phyloP scores from a whole-genome alignment of 1,140 invertebrate genomes.

The Rhynchophorus ferrugineus region DNA sequence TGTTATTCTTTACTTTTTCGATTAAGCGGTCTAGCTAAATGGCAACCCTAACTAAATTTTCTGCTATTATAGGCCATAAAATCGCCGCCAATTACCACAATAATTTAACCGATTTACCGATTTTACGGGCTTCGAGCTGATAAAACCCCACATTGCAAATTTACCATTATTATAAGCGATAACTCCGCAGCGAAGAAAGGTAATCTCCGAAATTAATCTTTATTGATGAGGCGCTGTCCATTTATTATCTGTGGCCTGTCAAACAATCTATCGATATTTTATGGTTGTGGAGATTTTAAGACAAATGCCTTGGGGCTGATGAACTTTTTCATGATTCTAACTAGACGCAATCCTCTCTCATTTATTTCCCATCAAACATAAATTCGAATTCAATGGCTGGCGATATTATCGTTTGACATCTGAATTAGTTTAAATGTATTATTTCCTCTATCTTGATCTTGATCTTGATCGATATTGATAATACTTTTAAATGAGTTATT shows the following conservation, averaged over 20 bases:
- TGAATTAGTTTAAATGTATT: no score
- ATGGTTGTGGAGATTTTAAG: not conserved
- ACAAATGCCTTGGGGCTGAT: not conserved
- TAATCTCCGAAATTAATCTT: constrained; percentile 22
- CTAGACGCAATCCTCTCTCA: not conserved
- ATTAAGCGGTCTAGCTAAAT: not conserved
- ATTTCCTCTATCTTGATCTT: no score
- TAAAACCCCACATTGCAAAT: constrained; percentile 20
- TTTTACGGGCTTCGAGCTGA: constrained; percentile 18
- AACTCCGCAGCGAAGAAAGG: constrained; percentile 14
- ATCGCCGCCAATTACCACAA: constrained; percentile 16
- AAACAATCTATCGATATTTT: not conserved
- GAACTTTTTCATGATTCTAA: not conserved
- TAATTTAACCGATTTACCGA: constrained; percentile 17
- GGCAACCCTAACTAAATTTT: constrained; percentile 10
- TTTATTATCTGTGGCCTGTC: constrained; percentile 9
- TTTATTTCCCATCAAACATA: no score
- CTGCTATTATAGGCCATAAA: constrained; percentile 17
- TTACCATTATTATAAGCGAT: constrained; percentile 19
- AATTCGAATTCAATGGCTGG: no score
- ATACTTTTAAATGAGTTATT: no score
- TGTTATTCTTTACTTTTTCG: not conserved
- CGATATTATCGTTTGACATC: no score
- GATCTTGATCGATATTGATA: no score
- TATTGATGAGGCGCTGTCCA: constrained; percentile 13